phyloP scores from a whole-genome alignment of 2,797 vertebrate genomes.

The Pantherophis alleghaniensis region DNA sequence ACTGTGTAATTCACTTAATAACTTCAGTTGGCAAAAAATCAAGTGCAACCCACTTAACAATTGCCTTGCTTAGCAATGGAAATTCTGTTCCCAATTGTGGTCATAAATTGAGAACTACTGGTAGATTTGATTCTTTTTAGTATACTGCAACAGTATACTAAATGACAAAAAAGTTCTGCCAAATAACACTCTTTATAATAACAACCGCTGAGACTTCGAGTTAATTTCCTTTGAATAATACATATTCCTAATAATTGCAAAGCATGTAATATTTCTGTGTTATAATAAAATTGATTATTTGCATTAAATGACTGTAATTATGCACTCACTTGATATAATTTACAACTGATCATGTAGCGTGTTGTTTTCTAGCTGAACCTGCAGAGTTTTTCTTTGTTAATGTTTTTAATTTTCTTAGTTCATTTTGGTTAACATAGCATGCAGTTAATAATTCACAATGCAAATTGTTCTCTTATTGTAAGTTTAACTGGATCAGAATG shows the following conservation, averaged over 20 bases:
- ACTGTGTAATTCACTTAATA: not conserved
- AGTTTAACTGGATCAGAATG: slow-evolving; percentile 2
- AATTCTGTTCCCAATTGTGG: not conserved
- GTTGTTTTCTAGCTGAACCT: slow-evolving; percentile 26
- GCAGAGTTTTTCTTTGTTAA: slow-evolving; percentile 24
- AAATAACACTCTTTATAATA: slow-evolving; percentile 53
- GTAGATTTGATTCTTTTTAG: not conserved
- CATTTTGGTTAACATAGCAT: slow-evolving; percentile 27
- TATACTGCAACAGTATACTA: not conserved
- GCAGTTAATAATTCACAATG: slow-evolving; percentile 20
- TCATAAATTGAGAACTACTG: not conserved
- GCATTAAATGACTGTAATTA: slow-evolving; percentile 57
- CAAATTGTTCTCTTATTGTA: slow-evolving; percentile 15
- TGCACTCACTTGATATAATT: slow-evolving; percentile 47
- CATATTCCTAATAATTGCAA: slow-evolving; percentile 53
- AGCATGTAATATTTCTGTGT: slow-evolving; percentile 44
- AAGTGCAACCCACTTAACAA: not conserved
- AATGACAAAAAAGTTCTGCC: slow-evolving; percentile 28
- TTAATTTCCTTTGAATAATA: slow-evolving; percentile 57
- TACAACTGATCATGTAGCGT: slow-evolving; percentile 40
- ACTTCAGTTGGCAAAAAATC: not conserved
- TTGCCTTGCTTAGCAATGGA: not conserved
- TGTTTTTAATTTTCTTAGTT: slow-evolving; percentile 32
- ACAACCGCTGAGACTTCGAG: slow-evolving; percentile 45
- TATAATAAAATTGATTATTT: slow-evolving; percentile 56